These are phyloP conservation scores for Chromobotia macracanthus DNA, from an alignment of 2,797 vertebrate species.

Conservation along the genomic window DNA sequence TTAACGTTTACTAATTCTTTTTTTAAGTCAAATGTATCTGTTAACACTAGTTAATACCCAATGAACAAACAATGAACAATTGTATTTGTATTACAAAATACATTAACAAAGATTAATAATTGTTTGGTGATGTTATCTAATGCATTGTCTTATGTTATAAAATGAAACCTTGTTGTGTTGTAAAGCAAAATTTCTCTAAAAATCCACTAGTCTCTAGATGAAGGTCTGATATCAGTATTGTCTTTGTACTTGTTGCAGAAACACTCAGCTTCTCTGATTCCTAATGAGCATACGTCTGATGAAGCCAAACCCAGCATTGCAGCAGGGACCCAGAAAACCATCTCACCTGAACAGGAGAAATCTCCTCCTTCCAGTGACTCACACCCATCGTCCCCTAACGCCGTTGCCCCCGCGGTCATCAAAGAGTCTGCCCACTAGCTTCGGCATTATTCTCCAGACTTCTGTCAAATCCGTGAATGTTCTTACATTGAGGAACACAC, in stretches of 20 bases:
- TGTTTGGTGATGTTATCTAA: too few relatives aligned
- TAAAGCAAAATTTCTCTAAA: too few relatives aligned
- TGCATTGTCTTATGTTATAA: too few relatives aligned
- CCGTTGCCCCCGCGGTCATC: conserved; percentile 67
- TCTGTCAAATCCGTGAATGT: conserved; percentile 9
- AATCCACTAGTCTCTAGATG: too few relatives aligned
- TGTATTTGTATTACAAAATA: too few relatives aligned
- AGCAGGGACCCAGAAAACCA: conserved; percentile 60
- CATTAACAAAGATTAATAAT: too few relatives aligned
- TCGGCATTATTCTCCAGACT: background rate
- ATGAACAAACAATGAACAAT: too few relatives aligned
- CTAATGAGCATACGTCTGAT: conserved; percentile 79
- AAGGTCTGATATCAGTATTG: background rate
- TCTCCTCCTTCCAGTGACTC: conserved; percentile 45
- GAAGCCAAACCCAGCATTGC: conserved; percentile 73
- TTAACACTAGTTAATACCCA: too few relatives aligned
- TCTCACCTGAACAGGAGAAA: conserved; percentile 48
- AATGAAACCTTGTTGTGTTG: too few relatives aligned
- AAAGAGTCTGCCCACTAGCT: conserved; percentile 62
- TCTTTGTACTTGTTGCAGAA: conserved; percentile 70
- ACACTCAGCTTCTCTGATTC: conserved; percentile 79
- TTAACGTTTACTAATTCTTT: too few relatives aligned
- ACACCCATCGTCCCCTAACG: conserved; percentile 46
- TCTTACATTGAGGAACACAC: background rate
- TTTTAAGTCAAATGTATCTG: too few relatives aligned